phyloP scores from a whole-genome alignment of 2,797 vertebrate species.

The Sebastes goodei region DNA sequence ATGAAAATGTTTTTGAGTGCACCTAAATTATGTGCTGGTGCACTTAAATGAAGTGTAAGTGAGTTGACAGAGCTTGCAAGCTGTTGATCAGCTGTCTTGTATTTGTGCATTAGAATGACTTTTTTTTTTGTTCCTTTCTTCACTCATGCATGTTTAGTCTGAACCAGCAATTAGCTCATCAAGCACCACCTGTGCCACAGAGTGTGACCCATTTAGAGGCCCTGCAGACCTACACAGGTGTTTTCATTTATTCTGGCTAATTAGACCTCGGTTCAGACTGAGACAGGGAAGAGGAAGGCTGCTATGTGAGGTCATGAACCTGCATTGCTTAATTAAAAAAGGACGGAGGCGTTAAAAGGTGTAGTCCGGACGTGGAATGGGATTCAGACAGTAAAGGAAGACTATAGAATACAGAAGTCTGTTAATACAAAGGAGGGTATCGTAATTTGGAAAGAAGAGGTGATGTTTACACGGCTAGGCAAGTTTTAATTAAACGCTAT shows the following conservation, averaged over 20 bases:
- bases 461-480: not conserved
- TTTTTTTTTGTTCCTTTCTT: not conserved
- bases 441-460: not conserved
- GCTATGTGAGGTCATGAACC: not conserved
- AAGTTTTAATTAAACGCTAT: not conserved
- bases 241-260: conserved; percentile 45
- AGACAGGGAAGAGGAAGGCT: not conserved
- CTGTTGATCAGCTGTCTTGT: conserved; percentile 5
- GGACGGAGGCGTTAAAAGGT: not conserved
- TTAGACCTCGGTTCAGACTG: conserved; percentile 27
- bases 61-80: conserved; percentile 7
- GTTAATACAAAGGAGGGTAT: not conserved
- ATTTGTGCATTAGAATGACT: not conserved
- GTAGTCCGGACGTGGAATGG: not conserved
- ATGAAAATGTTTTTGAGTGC: accelerated
- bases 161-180: conserved; percentile 17
- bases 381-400: not conserved
- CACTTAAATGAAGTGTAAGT: not conserved
- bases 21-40: not conserved
- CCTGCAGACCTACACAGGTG: conserved; percentile 22
- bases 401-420: not conserved
- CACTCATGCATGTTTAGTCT: not conserved
- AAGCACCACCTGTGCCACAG: conserved; percentile 18
- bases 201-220: conserved; percentile 32
- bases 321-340: conserved; percentile 1